A percentile compares a stretch with the other conserved stretches of the same genome.
Conservation (phyloP, 2,888 invertebrate genomes). For the Ornithoptera alexandrae region DNA sequence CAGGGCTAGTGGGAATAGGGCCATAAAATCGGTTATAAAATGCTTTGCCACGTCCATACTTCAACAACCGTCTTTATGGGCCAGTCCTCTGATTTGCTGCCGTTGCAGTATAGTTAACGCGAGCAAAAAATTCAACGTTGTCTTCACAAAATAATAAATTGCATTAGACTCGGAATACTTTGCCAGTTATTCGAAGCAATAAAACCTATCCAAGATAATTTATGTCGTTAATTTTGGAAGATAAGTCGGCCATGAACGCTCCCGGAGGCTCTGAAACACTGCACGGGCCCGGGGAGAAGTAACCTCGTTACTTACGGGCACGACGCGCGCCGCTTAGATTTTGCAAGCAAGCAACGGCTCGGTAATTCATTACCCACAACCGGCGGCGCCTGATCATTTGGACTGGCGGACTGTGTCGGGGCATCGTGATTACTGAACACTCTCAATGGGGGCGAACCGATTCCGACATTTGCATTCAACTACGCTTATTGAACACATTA, state of each 20-base stretch:
- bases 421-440: slow-evolving; percentile 60
- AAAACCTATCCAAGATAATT: slow-evolving; percentile 67
- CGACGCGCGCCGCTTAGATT: slow-evolving; percentile 56
- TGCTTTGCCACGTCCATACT: slow-evolving; percentile 58
- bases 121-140: slow-evolving; percentile 34
- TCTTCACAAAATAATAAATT: slow-evolving; percentile 46
- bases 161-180: slow-evolving; percentile 46
- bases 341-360: slow-evolving; percentile 60
- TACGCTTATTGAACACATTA: slow-evolving; percentile 55
- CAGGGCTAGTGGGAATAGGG: slow-evolving; percentile 64
- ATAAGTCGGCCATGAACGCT: slow-evolving; percentile 68
- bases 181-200: slow-evolving; percentile 56
- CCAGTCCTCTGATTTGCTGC: slow-evolving; percentile 56
- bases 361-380: slow-evolving; percentile 70
- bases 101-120: slow-evolving; percentile 39
- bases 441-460: slow-evolving; percentile 59
- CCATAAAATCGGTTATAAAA: slow-evolving; percentile 70
- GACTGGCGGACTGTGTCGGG: slow-evolving; percentile 38
- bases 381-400: slow-evolving; percentile 57
- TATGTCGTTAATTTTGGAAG: slow-evolving; percentile 65
- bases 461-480: slow-evolving; percentile 59
- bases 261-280: slow-evolving; percentile 67
- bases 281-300: slow-evolving; percentile 51
- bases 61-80: slow-evolving; percentile 56
- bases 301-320: slow-evolving; percentile 67